These are phyloP conservation scores for Pangasius sanitwongsei DNA, from an alignment of 2,797 vertebrate species.

Conservation along the genomic window DNA sequence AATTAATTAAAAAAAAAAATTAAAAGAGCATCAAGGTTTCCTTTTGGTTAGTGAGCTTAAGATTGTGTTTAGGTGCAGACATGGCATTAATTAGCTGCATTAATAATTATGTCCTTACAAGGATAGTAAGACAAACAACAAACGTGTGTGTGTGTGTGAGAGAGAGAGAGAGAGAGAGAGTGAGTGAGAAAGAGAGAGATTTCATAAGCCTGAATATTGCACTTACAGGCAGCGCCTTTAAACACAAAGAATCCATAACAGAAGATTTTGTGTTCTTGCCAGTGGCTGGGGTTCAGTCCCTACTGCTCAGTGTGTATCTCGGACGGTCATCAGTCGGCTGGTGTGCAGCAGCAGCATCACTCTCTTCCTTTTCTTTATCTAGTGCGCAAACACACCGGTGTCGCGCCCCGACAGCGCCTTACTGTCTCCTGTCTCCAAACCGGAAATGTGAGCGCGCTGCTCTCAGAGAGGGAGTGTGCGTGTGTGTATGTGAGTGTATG, in stretches of 20 bases:
- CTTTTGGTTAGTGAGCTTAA: not conserved
- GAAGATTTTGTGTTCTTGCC: not conserved
- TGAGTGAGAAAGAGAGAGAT: conserved; percentile 17
- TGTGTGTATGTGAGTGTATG: too few relatives aligned
- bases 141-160: not conserved
- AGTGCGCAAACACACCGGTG: conserved; percentile 27
- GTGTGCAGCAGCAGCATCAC: conserved; percentile 1
- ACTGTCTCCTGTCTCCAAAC: conserved; percentile 21
- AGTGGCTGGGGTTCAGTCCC: not conserved
- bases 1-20: not conserved
- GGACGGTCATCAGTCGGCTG: not conserved
- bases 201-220: conserved; percentile 12
- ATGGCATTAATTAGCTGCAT: not conserved
- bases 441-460: conserved; percentile 32
- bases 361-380: not conserved
- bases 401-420: conserved; percentile 13
- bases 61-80: not conserved
- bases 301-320: not conserved
- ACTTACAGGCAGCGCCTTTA: conserved; percentile 6
- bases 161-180: not conserved
- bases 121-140: not conserved
- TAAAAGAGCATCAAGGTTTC: not conserved
- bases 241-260: not conserved
- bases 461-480: conserved; percentile 1
- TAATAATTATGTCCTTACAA: not conserved